These are phyloP conservation scores for Hemiprocne comata DNA, from an alignment of 2,113 vertebrate genomes.

Conservation along the genomic window DNA sequence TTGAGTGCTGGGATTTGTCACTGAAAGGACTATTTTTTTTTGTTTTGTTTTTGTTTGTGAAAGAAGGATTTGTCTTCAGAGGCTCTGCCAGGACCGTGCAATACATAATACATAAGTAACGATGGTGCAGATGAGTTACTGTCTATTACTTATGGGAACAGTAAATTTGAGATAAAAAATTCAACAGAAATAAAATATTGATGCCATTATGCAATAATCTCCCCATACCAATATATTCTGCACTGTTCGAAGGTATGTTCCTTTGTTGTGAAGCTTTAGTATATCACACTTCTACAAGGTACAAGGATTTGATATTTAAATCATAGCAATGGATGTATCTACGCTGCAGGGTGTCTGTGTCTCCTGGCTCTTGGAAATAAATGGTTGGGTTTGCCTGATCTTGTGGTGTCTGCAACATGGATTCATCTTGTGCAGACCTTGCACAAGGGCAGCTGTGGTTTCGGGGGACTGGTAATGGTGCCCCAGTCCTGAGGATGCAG, in stretches of 20 bases:
- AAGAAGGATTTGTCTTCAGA: constrained; percentile 29
- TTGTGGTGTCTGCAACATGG: background rate
- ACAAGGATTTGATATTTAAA: background rate
- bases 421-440: background rate
- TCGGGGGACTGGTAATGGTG: background rate
- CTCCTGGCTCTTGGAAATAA: background rate
- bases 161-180: constrained; percentile 73
- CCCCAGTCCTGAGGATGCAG: background rate
- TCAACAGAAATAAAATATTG: constrained; percentile 74
- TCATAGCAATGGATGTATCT: background rate
- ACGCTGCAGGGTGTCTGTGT: background rate
- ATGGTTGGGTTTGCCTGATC: background rate
- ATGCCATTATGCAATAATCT: constrained; percentile 61
- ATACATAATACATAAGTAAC: constrained; percentile 57
- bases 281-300: background rate
- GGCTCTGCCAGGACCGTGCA: background rate
- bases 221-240: background rate
- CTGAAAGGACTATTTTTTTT: background rate
- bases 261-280: background rate
- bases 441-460: background rate
- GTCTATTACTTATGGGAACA: constrained; percentile 70
- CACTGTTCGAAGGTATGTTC: background rate
- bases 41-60: background rate
- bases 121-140: constrained; percentile 49
- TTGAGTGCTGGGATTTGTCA: constrained; percentile 24